Base-by-base conservation (phyloP, 2,113 vertebrate species). In the Cettia cetti region DNA sequence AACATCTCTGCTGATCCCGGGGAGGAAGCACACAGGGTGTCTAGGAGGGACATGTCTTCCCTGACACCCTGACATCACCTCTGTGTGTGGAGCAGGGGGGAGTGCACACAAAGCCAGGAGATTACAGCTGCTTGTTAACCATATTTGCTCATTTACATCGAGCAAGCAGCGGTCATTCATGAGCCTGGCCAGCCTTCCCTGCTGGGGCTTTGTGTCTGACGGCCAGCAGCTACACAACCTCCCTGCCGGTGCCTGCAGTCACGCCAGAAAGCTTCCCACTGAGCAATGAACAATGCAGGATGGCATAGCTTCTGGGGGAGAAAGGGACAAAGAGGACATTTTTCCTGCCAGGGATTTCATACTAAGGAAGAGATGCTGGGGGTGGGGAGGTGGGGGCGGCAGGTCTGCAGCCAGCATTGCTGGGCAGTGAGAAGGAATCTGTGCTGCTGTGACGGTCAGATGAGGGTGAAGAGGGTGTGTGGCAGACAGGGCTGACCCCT, bases 81-180 rank as follows among this genome's bases (percentile, higher is more conserved):
- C 57, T 49, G 35, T 57, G 81, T 2, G 0, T 28, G 49, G 52
- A 78, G 20, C 49, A 37, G 31, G 27, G 26, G 63, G 31, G 64
- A 89, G 47, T 18, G 22, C 3, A 2, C 56, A 78, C 65, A 78
- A 74, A 93, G 80, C 52, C 69, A 45, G 64, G 49, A 78, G 47
- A 78, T 68, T 83, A n/a, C 79, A 90, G 82, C 47, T 92, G 86
- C 80, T 86, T 33, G 40, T 94, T 96, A 84, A 40, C 47, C 14
- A 6, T 82, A 82, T 94, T 90, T 90, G 85, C 79, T 93, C 68
- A 20, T 89, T 89, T 94, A 86, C 52, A 47, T 13, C 0, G 3
- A 92, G 52, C 59, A 50, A 77, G 45, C 54, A 54, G 88, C 0
- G 2, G 54, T 64, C 79, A 74, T 77, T 94, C 76, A 23, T 68